Evolutionary conservation across 2,113 vertebrate species (phyloP), one percentile per base, ranked within the genome.

Genomic region (Coracopsis vasa): DNA sequence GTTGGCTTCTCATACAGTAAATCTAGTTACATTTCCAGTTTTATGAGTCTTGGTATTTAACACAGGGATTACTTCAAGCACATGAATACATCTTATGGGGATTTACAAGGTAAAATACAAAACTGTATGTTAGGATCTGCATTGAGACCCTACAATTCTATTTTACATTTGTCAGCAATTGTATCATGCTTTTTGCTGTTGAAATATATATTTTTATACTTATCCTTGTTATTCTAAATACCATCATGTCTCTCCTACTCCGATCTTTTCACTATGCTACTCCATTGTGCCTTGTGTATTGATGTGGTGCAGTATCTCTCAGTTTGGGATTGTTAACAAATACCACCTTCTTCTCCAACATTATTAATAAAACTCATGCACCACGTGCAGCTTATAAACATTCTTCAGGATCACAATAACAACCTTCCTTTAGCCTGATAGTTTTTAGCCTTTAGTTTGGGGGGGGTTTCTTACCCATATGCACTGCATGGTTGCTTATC

Each of bases 261-360:
- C 31, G 51, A 0, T 53, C 37, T 83, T 44, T 80, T 53, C 15
- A 23, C 8, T 37, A 0, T 48, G 8, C 81, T 79, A 39, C 12
- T 62, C n/a, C 31, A 11, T 80, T 86, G 33, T 64, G 39, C 60
- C 42, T 47, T 61, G 7, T 39, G 17, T 62, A 45, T 51, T 83
- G 42, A 58, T 4, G 9, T 35, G 35, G 42, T 37, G 62, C 37
- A 53, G 11, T 54, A 41, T 28, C 45, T 64, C 18, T 56, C n/a
- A 16, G 17, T 56, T 80, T 37, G 47, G 50, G 9, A 20, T 24
- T 69, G 31, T 70, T 84, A 64, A 39, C 11, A 83, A 73, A 71
- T 67, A 44, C 9, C 4, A 29, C 10, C 7, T 74, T 69, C 45
- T 86, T 48, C 8, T 75, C 7, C 54, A 56, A 0, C 1, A 0